Evolutionary conservation across 2,888 invertebrate species (phyloP), one percentile per base, ranked within the genome.

Genomic region (Amblyjoppa fuscipennis): DNA sequence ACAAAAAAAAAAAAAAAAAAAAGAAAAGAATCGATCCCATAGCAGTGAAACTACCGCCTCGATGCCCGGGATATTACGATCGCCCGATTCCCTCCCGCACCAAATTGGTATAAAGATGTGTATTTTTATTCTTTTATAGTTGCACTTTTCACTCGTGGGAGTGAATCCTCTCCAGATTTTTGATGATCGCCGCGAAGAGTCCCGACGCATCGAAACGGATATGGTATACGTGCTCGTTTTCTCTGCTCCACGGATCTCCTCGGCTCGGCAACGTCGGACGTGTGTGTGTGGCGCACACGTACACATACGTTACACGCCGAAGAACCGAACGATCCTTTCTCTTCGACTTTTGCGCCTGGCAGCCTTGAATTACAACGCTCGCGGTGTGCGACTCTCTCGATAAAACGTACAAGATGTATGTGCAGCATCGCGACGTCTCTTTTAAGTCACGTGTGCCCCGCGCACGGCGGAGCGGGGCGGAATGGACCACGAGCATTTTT

Each of bases 241-340:
- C 64, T 75, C 75, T 64, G 64, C 49, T 74, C 59, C 41, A 59
- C 45, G 61, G 74, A 74, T 74, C 74, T 74, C 53, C 74, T 45
- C 59, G 71, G 53, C 45, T 59, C 25, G 28, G 25, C 74, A 38
- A 61, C 49, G 61, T 74, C 56, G 41, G 59, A 75, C 49, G 64
- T 61, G 9, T 74, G 9, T 74, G 59, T 25, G 25, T 28, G 13
- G 4, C 59, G 13, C 1, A 5, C 11, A 13, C 11, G 11, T 59
- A 13, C 3, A 28, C 5, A 59, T 13, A 59, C 28, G 59, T 28
- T 66, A 66, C 49, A 75, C 61, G 25, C 41, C 49, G 51, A 76
- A 66, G 66, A 76, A 76, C 66, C 45, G 76, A 76, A 64, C 76
- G 51, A 76, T 76, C 76, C 76, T 76, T 76, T 76, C 76, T 76